phyloP scores from a whole-genome alignment of 2,113 vertebrate species.

The Chionis minor region DNA sequence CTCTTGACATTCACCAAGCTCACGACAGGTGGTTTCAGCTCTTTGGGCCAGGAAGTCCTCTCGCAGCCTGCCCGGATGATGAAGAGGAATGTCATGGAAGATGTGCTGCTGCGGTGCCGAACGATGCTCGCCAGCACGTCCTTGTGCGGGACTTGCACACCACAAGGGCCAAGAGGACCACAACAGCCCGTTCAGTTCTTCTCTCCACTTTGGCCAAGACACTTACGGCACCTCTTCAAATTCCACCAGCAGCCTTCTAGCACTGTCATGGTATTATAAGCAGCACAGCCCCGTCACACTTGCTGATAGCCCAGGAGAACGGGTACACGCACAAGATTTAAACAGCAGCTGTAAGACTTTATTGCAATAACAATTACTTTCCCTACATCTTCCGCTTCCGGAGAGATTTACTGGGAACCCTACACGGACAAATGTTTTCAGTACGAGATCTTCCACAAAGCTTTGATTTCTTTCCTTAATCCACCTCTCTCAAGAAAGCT shows the following conservation, averaged over 20 bases:
- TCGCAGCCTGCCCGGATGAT: not conserved
- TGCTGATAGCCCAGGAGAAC: not conserved
- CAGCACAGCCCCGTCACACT: not conserved
- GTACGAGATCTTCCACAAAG: not conserved
- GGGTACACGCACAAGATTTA: not conserved
- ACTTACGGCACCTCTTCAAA: not conserved
- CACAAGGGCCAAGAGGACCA: not conserved
- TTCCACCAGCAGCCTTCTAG: not conserved
- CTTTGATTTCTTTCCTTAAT: not conserved
- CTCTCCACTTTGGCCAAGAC: not conserved
- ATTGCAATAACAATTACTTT: not conserved
- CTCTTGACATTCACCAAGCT: not conserved
- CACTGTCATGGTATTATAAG: not conserved
- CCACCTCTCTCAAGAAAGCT: not conserved
- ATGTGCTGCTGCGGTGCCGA: not conserved
- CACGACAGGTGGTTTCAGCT: not conserved
- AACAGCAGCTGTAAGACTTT: not conserved
- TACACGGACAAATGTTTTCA: not conserved
- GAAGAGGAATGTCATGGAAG: not conserved
- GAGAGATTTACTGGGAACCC: not conserved
- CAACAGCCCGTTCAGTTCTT: accelerated
- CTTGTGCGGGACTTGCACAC: not conserved
- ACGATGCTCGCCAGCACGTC: not conserved
- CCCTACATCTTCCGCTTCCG: not conserved
- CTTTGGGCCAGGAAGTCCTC: not conserved